Conservation (phyloP, 2,113 vertebrate species). For the Falcunculus frontatus region DNA sequence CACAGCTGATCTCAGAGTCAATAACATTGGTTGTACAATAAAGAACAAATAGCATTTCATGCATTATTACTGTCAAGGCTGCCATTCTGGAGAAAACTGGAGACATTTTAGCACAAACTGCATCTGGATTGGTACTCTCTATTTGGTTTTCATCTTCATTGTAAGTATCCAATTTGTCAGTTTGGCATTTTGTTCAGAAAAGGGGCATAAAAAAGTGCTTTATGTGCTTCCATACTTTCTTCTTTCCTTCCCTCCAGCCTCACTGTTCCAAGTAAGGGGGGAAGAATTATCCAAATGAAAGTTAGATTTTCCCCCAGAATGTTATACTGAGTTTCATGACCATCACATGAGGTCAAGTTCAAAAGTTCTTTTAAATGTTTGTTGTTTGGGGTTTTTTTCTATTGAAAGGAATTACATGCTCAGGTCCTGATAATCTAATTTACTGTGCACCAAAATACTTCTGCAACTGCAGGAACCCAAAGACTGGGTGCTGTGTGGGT, state of each 20-base stretch:
- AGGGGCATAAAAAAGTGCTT: background rate
- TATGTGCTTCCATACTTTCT: background rate
- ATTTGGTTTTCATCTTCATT: background rate
- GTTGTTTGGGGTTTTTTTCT: background rate
- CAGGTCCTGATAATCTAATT: background rate
- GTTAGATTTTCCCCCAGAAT: background rate
- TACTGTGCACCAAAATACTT: background rate
- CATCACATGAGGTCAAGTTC: background rate
- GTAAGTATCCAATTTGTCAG: background rate
- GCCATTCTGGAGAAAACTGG: background rate
- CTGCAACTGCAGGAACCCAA: background rate
- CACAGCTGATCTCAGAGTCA: background rate
- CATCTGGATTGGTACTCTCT: background rate
- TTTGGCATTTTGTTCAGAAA: background rate
- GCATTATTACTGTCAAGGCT: background rate
- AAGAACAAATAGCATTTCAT: background rate
- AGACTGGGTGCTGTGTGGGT: background rate
- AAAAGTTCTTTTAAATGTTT: background rate
- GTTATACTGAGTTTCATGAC: background rate
- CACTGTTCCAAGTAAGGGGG: background rate
- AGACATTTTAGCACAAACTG: background rate
- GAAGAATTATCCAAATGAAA: background rate
- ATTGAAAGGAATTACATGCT: background rate
- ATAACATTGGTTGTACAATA: background rate
- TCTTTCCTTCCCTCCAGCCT: background rate